Base-by-base conservation (phyloP, 2,888 invertebrate genomes). In the Rugalucina vietnamica region DNA sequence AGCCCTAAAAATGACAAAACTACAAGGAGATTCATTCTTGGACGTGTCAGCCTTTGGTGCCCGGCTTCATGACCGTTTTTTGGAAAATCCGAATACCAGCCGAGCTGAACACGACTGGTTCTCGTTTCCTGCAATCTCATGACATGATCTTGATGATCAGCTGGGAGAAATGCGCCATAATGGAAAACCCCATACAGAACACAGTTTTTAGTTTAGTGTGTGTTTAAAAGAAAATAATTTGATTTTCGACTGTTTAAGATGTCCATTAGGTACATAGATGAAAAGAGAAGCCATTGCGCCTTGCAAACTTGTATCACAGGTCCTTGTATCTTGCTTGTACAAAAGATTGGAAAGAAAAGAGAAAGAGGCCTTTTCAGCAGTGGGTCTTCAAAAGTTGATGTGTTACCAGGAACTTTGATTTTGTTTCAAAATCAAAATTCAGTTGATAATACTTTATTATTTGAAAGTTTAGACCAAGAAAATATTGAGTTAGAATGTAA, bases 351-450 rank as follows among this genome's bases (percentile, higher is more conserved):
- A 70, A 92, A 91, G 77, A 90, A 90, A 80, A 92, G 90, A 82
- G 92, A 91, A 32, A 87, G 81, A 32, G 81, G 86, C 69, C 80
- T 88, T 18, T 54, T 89, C 34, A 86, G 86, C 49, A 79, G 84
- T 29, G 83, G 86, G n/a, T 85, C 85, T 39, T 84, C 87, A 21
- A 86, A 90, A 83, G 88, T 91, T 34, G 93, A 93, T 75, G 87
- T 93, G 49, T 85, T 93, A 69, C 89, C 92, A 70, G 93, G 93
- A 36, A 91, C 89, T 50, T 86, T 93, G 39, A 69, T 92, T n/a
- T 57, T 77, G 14, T 57, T 88, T 75, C 39, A 82, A 60, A 65
- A 84, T 69, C 32, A 79, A 54, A 32, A 74, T 77, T 60, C 80
- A 83, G 49, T 50, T 29, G 60, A 76, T 75, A 36, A 39, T 32